A percentile compares a stretch with the other conserved stretches of the same genome.
Conservation (phyloP, 2,797 vertebrate genomes). For the Sus cebifrons region DNA sequence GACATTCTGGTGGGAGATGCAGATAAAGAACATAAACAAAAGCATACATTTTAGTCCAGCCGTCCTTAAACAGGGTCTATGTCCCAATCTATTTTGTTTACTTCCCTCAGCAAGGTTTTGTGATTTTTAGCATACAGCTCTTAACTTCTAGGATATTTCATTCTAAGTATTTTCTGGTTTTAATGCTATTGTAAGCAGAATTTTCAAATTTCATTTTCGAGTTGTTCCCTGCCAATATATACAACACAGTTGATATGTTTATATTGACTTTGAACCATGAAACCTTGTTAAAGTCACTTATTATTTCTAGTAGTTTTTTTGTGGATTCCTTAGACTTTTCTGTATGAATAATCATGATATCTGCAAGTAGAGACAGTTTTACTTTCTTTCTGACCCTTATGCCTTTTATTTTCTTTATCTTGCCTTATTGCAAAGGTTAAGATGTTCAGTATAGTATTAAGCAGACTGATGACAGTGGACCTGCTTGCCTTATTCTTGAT, state of each 20-base stretch:
- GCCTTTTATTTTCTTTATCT: constrained; percentile 18
- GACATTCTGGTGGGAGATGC: background rate
- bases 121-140: background rate
- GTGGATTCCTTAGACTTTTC: background rate
- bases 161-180: constrained; percentile 34
- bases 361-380: background rate
- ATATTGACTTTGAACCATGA: background rate
- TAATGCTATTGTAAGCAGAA: background rate
- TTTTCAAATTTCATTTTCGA: constrained; percentile 28
- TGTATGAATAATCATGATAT: background rate
- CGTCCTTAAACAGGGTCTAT: background rate
- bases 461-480: background rate
- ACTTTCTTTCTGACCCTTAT: background rate
- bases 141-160: constrained; percentile 31
- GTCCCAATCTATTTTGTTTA: background rate
- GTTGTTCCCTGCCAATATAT: background rate
- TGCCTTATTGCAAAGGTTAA: background rate
- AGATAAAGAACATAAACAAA: background rate
- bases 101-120: constrained; percentile 37
- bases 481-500: background rate
- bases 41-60: background rate
- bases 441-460: background rate
- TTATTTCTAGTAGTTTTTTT: background rate
- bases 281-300: background rate
- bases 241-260: background rate